Evolutionary conservation across 2,797 vertebrate genomes (phyloP), one percentile per base, ranked within the genome.

Genomic region (Onychomys leucogaster): DNA sequence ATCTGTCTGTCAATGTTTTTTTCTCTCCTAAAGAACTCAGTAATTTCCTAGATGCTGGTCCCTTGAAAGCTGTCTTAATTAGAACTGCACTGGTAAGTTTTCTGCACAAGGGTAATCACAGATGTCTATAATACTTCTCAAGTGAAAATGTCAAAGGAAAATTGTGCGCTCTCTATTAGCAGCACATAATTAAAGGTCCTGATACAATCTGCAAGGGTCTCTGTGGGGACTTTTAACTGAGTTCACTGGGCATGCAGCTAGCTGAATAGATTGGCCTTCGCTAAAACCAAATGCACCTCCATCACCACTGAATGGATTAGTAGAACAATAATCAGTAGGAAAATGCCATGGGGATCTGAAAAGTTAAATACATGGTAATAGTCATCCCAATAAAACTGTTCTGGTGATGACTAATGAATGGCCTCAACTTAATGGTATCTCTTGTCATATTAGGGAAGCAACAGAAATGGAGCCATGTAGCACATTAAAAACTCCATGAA

Each of bases 61-160:
- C 71, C 92, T 75, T 95, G 84, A 97, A 96, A 92, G 13, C 55
- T 61, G n/a, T 93, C 63, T 94, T 96, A 96, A 97, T 96, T 97
- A 77, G 32, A 85, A 37, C 41, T 65, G 91, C 73, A 73, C 37
- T 61, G 69, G 41, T 81, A 94, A 76, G 17, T 97, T 97, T 95
- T 95, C 86, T 95, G 87, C 29, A 96, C 88, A 94, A 52, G 89
- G 49, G 77, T 94, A 97, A 95, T 93, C 90, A 90, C 71, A 75
- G 37, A 96, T 85, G 77, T 96, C 80, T 92, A 67, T 85, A 93
- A 88, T 91, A 81, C 81, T 86, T 90, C 55, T 75, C 71, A 55
- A 95, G 77, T 87, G 81, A 95, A 97, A 97, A 96, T 73, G 90
- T 96, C 90, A 95, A 91, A 98, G 93, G 1, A 29, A 97, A 98